Evolutionary conservation across 2,888 invertebrate species (phyloP), one percentile per base, ranked within the genome.

Genomic region (Thera obeliscata): DNA sequence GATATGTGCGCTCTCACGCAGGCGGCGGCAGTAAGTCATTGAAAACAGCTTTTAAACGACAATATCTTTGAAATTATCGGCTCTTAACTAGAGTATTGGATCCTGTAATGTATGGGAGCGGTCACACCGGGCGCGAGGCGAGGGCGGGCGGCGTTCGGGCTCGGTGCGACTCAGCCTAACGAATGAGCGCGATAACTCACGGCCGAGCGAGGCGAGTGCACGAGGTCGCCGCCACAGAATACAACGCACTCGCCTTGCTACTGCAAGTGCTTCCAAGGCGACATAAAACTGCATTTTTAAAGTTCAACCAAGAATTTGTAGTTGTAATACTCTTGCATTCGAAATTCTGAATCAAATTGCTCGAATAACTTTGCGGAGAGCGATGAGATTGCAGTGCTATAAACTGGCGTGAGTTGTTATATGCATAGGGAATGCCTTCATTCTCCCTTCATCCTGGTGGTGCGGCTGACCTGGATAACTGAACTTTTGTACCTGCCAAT

Each of bases 161-260:
- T n/a, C 64, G 48, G 59, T 12, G 54, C 36, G 67, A 52, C 69
- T 72, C 72, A 75, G 71, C 62, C 72, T 74, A 72, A 78, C 74
- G 73, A 67, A 80, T 78, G 75, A 69, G 48, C n/a, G 65, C 71
- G 62, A 73, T 78, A 76, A 78, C 72, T 79, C 73, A 75, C 58
- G 65, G 64, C 60, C 50, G 57, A 46, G 9, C 50, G 50, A 33
- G 62, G 52, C 63, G 67, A 68, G 64, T 61, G 67, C 67, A 46
- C 50, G 56, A 58, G 65, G 67, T 41, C 65, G 57, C 56, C 61
- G n/a, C 58, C 56, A 48, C 64, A 64, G 56, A 52, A 35, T 56
- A 49, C n/a, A 36, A n/a, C 4, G 11, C 56, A 56, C 35, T 57
- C n/a, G 2, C 46, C 35, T 57, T 8, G 2, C 46, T 41, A 50